Percentiles rank a stretch among this genome's conserved stretches.
These are phyloP conservation scores for Saimiri boliviensis DNA, from an alignment of 2,113 vertebrate species.

Conservation along the genomic window DNA sequence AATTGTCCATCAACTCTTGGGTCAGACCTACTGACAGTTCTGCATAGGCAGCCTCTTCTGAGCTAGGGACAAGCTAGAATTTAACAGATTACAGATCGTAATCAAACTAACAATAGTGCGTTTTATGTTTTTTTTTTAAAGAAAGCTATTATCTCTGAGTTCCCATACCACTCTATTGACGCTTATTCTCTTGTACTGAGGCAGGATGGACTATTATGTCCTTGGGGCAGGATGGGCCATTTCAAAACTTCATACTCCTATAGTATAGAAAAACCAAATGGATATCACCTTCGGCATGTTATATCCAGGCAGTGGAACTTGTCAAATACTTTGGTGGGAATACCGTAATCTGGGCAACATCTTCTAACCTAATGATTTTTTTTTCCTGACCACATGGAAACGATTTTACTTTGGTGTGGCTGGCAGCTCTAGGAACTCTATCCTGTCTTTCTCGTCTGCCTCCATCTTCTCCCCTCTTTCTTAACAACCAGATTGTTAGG, in stretches of 20 bases:
- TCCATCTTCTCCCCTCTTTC: background rate
- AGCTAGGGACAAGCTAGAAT: background rate
- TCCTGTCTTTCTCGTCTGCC: background rate
- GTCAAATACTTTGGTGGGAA: background rate
- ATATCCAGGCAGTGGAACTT: background rate
- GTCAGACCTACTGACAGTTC: slow-evolving; percentile 22
- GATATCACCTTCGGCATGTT: background rate
- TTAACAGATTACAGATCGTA: slow-evolving; percentile 11
- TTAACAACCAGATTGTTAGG: background rate
- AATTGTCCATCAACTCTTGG: background rate
- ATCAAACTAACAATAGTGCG: background rate
- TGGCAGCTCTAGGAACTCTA: background rate
- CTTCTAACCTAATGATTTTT: background rate
- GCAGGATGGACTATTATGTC: background rate
- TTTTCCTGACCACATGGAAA: background rate
- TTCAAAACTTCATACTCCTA: background rate
- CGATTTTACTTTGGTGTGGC: background rate
- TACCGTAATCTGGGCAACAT: background rate
- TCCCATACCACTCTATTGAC: background rate
- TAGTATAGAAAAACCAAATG: background rate
- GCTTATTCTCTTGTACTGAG: background rate
- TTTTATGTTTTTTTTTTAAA: no score
- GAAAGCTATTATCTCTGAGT: background rate
- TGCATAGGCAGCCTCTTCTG: background rate
- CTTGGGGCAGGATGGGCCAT: background rate